A percentile compares a stretch with the other conserved stretches of the same genome.
phyloP scores from a whole-genome alignment of 1,140 invertebrate species.

The Drosophila obscura region DNA sequence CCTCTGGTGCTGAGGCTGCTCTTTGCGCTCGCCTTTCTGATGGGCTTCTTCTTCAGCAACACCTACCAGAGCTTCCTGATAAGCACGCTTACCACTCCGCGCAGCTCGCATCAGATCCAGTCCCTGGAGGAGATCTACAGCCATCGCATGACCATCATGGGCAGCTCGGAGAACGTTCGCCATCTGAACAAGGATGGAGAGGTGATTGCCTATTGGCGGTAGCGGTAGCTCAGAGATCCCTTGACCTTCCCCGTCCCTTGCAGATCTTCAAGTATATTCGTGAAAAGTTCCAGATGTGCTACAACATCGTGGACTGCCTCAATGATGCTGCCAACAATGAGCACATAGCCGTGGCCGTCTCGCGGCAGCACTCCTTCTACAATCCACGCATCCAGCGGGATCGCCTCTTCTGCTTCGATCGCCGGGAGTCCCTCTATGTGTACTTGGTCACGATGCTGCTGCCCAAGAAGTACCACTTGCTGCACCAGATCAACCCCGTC shows the following conservation, averaged over 20 bases:
- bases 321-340: slow-evolving; percentile 63
- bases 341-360: slow-evolving; percentile 70
- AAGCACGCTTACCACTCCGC: slow-evolving; percentile 74
- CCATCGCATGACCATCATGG: slow-evolving; percentile 71
- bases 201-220: slow-evolving; percentile 30
- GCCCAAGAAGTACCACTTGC: slow-evolving; percentile 74
- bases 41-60: slow-evolving; percentile 74
- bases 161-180: slow-evolving; percentile 70
- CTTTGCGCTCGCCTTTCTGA: slow-evolving; percentile 54
- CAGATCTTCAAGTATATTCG: slow-evolving; percentile 80
- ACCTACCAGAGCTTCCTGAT: slow-evolving; percentile 78
- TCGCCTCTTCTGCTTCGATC: slow-evolving; percentile 70
- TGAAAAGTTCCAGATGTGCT: slow-evolving; percentile 76
- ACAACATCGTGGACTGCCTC: slow-evolving; percentile 76
- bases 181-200: slow-evolving; percentile 76
- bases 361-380: slow-evolving; percentile 75
- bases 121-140: slow-evolving; percentile 65
- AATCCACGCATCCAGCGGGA: slow-evolving; percentile 69
- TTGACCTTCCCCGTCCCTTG: background rate
- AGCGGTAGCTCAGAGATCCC: background rate
- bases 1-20: slow-evolving; percentile 38
- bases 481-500: slow-evolving; percentile 74
- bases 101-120: slow-evolving; percentile 60
- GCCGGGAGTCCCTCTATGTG: slow-evolving; percentile 71
- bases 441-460: slow-evolving; percentile 76